Percentiles rank a stretch among this genome's conserved stretches.
phyloP scores from a whole-genome alignment of 1,140 invertebrate species.

The Spodoptera frugiperda region DNA sequence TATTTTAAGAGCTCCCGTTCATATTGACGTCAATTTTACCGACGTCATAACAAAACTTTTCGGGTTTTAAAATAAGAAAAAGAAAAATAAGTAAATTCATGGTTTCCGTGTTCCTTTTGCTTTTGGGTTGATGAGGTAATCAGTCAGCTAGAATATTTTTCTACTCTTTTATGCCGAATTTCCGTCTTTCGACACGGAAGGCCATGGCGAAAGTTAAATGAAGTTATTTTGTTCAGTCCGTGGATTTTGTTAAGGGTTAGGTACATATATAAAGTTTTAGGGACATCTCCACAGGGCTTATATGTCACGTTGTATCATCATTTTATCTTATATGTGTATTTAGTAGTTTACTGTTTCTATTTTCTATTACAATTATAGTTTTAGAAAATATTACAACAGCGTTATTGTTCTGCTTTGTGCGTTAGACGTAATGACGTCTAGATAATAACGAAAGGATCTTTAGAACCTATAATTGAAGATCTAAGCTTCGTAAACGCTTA shows the following conservation, averaged over 20 bases:
- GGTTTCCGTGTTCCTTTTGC: slow-evolving; percentile 18
- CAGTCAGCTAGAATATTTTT: slow-evolving; percentile 37
- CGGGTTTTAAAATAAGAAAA: slow-evolving; percentile 25
- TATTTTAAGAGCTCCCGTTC: neutral
- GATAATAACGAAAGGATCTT: too few species aligned
- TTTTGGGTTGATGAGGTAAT: slow-evolving; percentile 36
- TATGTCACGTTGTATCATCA: neutral
- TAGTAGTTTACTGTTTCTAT: too few species aligned
- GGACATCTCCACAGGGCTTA: neutral
- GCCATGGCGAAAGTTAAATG: slow-evolving; percentile 35
- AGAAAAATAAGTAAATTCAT: neutral
- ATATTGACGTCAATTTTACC: neutral
- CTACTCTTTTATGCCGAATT: slow-evolving; percentile 25
- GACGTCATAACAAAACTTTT: slow-evolving; percentile 22
- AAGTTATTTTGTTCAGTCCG: slow-evolving; percentile 32
- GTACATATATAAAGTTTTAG: slow-evolving; percentile 5
- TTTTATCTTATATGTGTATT: too few species aligned
- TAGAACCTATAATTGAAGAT: too few species aligned
- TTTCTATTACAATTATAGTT: too few species aligned
- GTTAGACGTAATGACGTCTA: too few species aligned
- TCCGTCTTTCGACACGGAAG: slow-evolving; percentile 30
- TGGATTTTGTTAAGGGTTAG: slow-evolving; percentile 9
- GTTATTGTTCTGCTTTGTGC: too few species aligned
- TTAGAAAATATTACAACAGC: too few species aligned
- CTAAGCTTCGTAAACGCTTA: too few species aligned